Evolutionary conservation across 2,888 invertebrate species (phyloP).

Genomic region (Ichneumon xanthorius): DNA sequence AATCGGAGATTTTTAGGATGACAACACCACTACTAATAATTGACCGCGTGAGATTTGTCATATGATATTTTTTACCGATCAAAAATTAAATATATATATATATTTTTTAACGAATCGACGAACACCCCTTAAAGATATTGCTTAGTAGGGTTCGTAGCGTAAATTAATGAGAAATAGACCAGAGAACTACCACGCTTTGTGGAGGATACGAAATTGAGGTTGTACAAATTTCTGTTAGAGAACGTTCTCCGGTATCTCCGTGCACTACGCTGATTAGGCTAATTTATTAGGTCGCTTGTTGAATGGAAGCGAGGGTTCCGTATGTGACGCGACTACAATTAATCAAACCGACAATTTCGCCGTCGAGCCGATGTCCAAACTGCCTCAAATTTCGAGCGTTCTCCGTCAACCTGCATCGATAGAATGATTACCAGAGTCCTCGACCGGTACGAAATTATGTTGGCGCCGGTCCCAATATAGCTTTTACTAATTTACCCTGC

Average conservation of each 20-base stretch:
- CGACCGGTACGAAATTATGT: background rate
- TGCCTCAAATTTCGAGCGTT: conserved; percentile 12
- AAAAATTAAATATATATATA: too few species aligned
- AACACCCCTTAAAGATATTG: background rate
- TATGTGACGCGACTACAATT: conserved; percentile 35
- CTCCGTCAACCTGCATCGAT: conserved; percentile 2
- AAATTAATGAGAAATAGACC: background rate
- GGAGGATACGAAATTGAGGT: background rate
- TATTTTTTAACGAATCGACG: background rate
- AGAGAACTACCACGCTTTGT: background rate
- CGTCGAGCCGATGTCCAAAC: conserved; percentile 33
- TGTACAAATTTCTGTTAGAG: background rate
- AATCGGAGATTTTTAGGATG: too few species aligned
- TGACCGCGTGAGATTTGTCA: too few species aligned
- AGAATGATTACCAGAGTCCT: conserved; percentile 16
- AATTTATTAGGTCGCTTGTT: conserved; percentile 61
- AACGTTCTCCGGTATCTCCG: conserved; percentile 11
- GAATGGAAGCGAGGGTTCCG: conserved; percentile 13
- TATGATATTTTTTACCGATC: too few species aligned
- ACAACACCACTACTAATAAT: too few species aligned
- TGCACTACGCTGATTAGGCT: conserved; percentile 55
- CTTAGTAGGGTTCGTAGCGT: background rate
- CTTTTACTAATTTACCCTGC: background rate
- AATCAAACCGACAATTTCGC: conserved; percentile 50
- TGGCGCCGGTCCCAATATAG: background rate